Percentiles rank a stretch among this genome's conserved stretches.
Evolutionary conservation across 1,140 invertebrate genomes (phyloP).

Genomic region (Bombus pyrosoma): DNA sequence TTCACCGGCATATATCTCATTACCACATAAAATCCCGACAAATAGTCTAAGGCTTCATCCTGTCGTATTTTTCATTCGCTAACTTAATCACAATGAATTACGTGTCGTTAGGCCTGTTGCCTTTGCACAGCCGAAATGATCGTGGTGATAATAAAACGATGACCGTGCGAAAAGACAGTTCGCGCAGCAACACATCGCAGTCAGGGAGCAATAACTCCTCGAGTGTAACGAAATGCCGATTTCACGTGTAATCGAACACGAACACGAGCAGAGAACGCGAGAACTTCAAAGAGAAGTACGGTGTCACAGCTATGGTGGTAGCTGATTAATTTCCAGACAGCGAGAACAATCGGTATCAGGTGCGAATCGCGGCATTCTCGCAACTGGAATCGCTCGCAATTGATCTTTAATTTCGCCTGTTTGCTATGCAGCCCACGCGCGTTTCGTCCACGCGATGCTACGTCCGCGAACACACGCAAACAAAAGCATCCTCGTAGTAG

Average conservation of each 20-base stretch:
- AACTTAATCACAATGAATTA: conserved; percentile 13
- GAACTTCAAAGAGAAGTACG: neutral
- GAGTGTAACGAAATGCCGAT: neutral
- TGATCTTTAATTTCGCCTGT: conserved; percentile 69
- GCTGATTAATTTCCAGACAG: conserved; percentile 7
- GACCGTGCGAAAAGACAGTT: neutral
- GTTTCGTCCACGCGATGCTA: conserved; percentile 45
- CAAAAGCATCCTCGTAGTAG: conserved; percentile 49
- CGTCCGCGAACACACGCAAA: conserved; percentile 46
- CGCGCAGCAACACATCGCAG: no score
- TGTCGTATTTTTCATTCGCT: neutral
- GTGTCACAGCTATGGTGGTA: neutral
- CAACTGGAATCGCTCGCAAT: conserved; percentile 56
- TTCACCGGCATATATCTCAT: no score
- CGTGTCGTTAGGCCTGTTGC: neutral
- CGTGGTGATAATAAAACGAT: conserved; percentile 4
- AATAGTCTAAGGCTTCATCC: neutral
- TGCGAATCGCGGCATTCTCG: conserved; percentile 59
- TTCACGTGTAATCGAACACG: neutral
- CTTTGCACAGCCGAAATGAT: neutral
- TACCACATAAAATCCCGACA: neutral
- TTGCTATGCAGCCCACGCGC: conserved; percentile 65
- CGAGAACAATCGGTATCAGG: conserved; percentile 22
- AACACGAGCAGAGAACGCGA: neutral
- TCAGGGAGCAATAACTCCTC: no score